Conservation (phyloP, 1,140 invertebrate genomes). For the Lepidurus couesii region DNA sequence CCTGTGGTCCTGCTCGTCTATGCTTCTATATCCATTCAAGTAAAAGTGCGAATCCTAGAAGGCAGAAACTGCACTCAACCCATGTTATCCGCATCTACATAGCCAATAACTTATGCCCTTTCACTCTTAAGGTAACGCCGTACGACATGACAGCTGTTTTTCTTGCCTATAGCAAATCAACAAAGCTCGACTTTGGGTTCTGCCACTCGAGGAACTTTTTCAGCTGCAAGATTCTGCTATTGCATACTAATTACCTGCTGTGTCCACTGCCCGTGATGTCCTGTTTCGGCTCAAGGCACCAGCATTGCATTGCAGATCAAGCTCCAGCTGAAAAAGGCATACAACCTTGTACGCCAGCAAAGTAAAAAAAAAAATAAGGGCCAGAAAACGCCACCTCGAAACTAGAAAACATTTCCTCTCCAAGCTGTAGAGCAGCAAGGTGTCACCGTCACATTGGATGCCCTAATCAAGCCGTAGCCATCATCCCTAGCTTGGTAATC, state of each 20-base stretch:
- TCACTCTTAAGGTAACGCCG: no score
- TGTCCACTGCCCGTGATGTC: constrained; percentile 17
- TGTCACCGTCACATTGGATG: not conserved
- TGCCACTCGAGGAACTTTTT: not conserved
- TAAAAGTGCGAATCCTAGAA: no score
- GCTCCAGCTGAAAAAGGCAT: not conserved
- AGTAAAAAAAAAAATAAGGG: not conserved
- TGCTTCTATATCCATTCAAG: no score
- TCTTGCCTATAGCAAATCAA: no score
- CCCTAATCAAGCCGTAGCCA: constrained; percentile 4
- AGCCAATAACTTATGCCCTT: no score
- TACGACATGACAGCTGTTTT: no score
- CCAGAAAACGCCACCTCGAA: not conserved
- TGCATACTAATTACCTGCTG: not conserved
- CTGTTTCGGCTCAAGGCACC: not conserved
- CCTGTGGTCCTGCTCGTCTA: no score
- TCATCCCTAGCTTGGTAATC: constrained; percentile 1
- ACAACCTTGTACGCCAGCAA: not conserved
- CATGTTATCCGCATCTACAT: no score
- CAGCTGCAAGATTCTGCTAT: not conserved
- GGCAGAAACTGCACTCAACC: no score
- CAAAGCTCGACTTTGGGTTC: no score
- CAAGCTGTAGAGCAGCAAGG: not conserved
- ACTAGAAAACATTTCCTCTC: not conserved
- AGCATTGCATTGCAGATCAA: not conserved